Percentiles rank a stretch among this genome's conserved stretches.
Conservation (phyloP, 2,888 invertebrate species). For the Odontocolon sp. region DNA sequence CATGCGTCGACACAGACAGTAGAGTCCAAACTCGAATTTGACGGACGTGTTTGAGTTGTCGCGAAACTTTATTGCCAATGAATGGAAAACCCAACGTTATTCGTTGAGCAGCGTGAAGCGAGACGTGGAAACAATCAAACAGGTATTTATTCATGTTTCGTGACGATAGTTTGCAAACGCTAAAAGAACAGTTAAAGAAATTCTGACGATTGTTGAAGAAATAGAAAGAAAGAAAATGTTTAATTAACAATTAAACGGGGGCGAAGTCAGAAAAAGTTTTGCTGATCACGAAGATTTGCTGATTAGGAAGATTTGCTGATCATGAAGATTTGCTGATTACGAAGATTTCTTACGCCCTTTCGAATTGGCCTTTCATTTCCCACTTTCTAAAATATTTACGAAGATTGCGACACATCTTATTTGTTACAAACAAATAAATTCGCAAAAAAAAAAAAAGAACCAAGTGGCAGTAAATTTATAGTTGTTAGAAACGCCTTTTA, state of each 20-base stretch:
- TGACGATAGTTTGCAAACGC: neutral
- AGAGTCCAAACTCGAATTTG: conserved; percentile 12
- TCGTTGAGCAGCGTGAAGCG: neutral
- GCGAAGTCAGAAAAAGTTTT: too few species aligned
- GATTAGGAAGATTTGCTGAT: too few species aligned
- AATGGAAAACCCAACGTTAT: neutral
- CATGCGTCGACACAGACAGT: neutral
- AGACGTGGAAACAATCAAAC: neutral
- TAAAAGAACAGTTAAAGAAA: conserved; percentile 3
- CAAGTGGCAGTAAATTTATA: neutral
- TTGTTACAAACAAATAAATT: neutral
- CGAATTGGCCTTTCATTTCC: too few species aligned
- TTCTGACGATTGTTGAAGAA: neutral
- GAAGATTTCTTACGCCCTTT: too few species aligned
- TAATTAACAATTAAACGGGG: too few species aligned
- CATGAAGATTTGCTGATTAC: too few species aligned
- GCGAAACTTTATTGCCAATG: conserved; percentile 7
- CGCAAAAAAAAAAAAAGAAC: neutral
- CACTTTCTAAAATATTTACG: too few species aligned
- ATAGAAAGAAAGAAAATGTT: too few species aligned
- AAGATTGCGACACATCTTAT: too few species aligned
- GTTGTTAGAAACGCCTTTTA: neutral
- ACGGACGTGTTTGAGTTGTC: conserved; percentile 53
- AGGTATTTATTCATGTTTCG: neutral
- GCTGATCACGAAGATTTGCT: too few species aligned